These are phyloP conservation scores for Drosophila kurseongensis DNA, from an alignment of 1,140 invertebrate genomes.

Conservation along the genomic window DNA sequence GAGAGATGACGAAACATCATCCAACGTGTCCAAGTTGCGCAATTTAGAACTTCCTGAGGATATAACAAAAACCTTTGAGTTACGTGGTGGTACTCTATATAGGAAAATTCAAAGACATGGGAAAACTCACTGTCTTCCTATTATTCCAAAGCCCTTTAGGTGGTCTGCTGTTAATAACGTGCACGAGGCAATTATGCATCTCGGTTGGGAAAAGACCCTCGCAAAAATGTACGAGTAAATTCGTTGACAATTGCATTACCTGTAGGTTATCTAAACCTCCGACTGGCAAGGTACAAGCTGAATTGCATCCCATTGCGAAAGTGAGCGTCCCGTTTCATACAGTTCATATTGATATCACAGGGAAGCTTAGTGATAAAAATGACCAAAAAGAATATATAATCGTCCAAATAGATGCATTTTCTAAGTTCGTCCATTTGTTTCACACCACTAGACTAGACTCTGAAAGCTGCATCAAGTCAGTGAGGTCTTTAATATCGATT, in stretches of 20 bases:
- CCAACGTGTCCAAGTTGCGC: neutral
- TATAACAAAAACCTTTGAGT: conserved; percentile 1
- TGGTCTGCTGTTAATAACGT: neutral
- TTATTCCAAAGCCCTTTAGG: conserved; percentile 21
- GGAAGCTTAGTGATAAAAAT: conserved; percentile 20
- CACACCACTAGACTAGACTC: conserved; percentile 1
- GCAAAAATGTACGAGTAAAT: conserved; percentile 12
- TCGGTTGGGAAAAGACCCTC: conserved; percentile 17
- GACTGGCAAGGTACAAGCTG: conserved; percentile 7
- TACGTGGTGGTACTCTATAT: neutral
- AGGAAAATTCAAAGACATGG: conserved; percentile 15
- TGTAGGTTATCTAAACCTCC: conserved; percentile 5
- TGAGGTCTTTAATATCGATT: conserved; percentile 2
- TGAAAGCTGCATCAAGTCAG: conserved; percentile 8
- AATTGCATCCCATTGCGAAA: conserved; percentile 10
- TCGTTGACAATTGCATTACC: conserved; percentile 6
- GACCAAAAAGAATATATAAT: conserved; percentile 5
- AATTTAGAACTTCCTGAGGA: conserved; percentile 7
- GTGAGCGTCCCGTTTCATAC: conserved; percentile 1
- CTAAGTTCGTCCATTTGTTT: conserved; percentile 7
- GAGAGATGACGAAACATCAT: neutral
- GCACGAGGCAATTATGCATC: neutral
- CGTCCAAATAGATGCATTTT: conserved; percentile 10
- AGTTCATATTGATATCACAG: conserved; percentile 8
- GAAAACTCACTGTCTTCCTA: conserved; percentile 8